Conservation (phyloP, 2,888 invertebrate genomes). For the Synanthedon formicaeformis region DNA sequence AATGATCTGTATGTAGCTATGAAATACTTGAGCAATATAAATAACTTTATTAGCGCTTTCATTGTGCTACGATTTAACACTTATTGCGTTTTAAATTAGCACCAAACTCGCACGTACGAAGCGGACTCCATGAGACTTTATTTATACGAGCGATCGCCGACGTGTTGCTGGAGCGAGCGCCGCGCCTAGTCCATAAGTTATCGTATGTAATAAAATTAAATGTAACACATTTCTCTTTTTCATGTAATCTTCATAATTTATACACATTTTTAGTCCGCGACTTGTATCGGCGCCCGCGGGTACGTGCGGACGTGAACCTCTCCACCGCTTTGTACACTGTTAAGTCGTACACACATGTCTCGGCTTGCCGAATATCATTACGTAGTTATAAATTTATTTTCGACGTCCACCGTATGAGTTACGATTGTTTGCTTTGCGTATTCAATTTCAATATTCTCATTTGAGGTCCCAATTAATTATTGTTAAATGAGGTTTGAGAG, state of each 20-base stretch:
- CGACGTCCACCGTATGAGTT: conserved; percentile 20
- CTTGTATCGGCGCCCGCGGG: conserved; percentile 51
- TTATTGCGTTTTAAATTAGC: conserved; percentile 7
- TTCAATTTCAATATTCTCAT: conserved; percentile 6
- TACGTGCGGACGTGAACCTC: conserved; percentile 18
- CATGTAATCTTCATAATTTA: conserved; percentile 69
- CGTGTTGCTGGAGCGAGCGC: conserved; percentile 61
- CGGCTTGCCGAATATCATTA: conserved; percentile 30
- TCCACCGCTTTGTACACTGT: conserved; percentile 17
- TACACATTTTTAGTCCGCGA: conserved; percentile 64
- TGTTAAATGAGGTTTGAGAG: no score
- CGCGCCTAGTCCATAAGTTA: conserved; percentile 63
- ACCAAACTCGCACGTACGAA: background rate
- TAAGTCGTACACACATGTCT: conserved; percentile 10
- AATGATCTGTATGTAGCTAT: conserved; percentile 66
- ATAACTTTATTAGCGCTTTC: conserved; percentile 20
- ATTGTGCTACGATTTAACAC: conserved; percentile 8
- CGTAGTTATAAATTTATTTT: conserved; percentile 28
- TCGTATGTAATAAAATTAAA: conserved; percentile 70
- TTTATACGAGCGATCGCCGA: conserved; percentile 13
- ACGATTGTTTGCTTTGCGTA: conserved; percentile 21
- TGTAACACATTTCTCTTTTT: conserved; percentile 71
- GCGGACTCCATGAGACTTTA: background rate
- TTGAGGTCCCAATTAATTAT: no score
- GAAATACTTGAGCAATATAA: conserved; percentile 16